These are phyloP conservation scores for Bugulina stolonifera DNA, from an alignment of 2,888 invertebrate species.

Conservation along the genomic window DNA sequence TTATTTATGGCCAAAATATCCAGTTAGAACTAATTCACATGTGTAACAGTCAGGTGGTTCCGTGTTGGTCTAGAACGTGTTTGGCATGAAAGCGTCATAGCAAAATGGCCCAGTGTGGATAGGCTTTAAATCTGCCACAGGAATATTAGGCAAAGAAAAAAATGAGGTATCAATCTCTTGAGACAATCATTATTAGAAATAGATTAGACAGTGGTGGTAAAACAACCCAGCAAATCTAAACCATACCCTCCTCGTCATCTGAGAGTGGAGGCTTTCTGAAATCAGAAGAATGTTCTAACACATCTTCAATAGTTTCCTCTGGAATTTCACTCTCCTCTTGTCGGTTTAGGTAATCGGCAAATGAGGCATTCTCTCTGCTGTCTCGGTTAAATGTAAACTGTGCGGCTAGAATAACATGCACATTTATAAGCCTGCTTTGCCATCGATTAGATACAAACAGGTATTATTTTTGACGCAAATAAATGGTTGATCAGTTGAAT, in stretches of 20 bases:
- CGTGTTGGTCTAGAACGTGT: not conserved
- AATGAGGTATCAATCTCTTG: no score
- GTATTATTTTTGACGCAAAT: not conserved
- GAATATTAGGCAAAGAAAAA: no score
- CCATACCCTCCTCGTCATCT: not conserved
- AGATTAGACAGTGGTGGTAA: no score
- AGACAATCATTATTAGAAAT: no score
- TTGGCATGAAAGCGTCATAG: not conserved
- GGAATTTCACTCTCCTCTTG: slow-evolving; percentile 9
- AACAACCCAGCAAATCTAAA: no score
- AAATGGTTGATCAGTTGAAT: not conserved
- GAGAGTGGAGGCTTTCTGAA: not conserved
- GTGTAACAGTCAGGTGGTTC: not conserved
- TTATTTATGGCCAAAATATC: no score
- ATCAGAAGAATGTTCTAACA: not conserved
- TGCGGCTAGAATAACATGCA: slow-evolving; percentile 49
- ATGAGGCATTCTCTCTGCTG: slow-evolving; percentile 28
- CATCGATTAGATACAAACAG: slow-evolving; percentile 31
- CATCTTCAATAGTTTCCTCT: not conserved
- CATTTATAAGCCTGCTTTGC: not conserved
- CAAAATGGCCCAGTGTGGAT: no score
- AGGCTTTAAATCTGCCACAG: no score
- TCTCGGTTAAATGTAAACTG: slow-evolving; percentile 79
- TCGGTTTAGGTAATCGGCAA: not conserved
- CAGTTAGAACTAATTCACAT: no score